phyloP scores from a whole-genome alignment of 2,797 vertebrate species.

The Malurus splendens region DNA sequence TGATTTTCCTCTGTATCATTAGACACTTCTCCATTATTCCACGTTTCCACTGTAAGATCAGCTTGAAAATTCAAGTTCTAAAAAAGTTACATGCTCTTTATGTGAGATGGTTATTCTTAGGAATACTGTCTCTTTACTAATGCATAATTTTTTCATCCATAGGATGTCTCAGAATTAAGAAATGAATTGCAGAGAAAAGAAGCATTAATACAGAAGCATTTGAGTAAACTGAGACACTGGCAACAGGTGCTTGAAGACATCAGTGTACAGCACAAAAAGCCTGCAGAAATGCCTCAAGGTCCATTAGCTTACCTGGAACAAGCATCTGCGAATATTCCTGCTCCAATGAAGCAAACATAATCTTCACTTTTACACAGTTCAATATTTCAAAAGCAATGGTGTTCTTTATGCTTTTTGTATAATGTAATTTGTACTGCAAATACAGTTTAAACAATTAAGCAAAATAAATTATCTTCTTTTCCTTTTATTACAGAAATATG shows the following conservation, averaged over 20 bases:
- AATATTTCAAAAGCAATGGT: neutral
- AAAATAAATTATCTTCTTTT: neutral
- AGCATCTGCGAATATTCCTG: constrained; percentile 91
- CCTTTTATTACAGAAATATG: accelerated
- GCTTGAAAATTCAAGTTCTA: neutral
- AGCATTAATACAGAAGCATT: constrained; percentile 90
- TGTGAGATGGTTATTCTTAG: neutral
- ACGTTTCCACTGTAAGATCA: neutral
- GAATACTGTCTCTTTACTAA: neutral
- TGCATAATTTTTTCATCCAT: neutral
- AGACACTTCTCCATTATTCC: neutral
- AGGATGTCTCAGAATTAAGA: constrained; percentile 94
- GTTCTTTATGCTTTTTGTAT: neutral
- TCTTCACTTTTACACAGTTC: neutral
- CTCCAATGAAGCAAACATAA: constrained; percentile 87
- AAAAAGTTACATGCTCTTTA: neutral
- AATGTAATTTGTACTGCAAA: neutral
- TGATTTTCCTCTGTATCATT: neutral
- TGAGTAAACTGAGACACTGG: constrained; percentile 91
- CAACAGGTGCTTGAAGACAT: constrained; percentile 94
- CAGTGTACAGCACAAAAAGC: constrained; percentile 87
- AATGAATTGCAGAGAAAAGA: constrained; percentile 95
- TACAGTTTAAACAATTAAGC: neutral
- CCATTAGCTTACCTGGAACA: constrained; percentile 91
- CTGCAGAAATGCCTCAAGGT: constrained; percentile 86